Percentiles rank a stretch among this genome's conserved stretches.
Evolutionary conservation across 2,113 vertebrate genomes (phyloP).

Genomic region (Amphiprion percula): DNA sequence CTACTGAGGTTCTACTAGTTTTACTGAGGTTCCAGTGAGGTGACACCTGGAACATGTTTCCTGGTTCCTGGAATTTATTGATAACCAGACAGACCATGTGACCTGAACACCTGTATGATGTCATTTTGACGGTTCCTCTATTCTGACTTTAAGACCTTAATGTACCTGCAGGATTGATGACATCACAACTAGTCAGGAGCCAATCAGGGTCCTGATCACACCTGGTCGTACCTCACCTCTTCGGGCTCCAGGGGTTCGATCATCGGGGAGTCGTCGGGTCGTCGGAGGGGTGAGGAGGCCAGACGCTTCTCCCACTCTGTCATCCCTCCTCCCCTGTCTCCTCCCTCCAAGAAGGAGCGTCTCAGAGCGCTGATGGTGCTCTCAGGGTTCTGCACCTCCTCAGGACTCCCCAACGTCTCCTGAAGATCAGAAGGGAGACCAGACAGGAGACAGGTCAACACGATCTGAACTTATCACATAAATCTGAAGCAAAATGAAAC

Average conservation of each 20-base stretch:
- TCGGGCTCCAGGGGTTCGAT: slow-evolving; percentile 95
- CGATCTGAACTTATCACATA: no score
- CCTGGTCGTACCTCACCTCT: slow-evolving; percentile 81
- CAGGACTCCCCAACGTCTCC: slow-evolving; percentile 86
- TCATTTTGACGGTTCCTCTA: no score
- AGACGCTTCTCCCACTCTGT: slow-evolving; percentile 98
- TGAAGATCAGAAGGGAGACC: slow-evolving; percentile 19
- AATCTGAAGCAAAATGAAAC: not conserved
- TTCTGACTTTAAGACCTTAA: no score
- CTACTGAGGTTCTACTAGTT: not conserved
- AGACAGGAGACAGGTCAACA: not conserved
- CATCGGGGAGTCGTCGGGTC: slow-evolving; percentile 95
- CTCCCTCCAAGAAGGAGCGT: slow-evolving; percentile 94
- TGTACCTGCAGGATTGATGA: no score
- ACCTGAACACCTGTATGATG: no score
- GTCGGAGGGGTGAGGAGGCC: slow-evolving; percentile 91
- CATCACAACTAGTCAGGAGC: no score
- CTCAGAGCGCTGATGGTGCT: slow-evolving; percentile 95
- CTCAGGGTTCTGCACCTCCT: slow-evolving; percentile 91
- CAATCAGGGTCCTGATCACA: no score
- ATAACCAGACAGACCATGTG: no score
- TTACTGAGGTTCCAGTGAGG: not conserved
- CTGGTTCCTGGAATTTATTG: no score
- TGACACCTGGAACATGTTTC: no score
- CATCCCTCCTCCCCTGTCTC: slow-evolving; percentile 66